phyloP scores from a whole-genome alignment of 2,797 vertebrate genomes.

The Epinephelus malabaricus region DNA sequence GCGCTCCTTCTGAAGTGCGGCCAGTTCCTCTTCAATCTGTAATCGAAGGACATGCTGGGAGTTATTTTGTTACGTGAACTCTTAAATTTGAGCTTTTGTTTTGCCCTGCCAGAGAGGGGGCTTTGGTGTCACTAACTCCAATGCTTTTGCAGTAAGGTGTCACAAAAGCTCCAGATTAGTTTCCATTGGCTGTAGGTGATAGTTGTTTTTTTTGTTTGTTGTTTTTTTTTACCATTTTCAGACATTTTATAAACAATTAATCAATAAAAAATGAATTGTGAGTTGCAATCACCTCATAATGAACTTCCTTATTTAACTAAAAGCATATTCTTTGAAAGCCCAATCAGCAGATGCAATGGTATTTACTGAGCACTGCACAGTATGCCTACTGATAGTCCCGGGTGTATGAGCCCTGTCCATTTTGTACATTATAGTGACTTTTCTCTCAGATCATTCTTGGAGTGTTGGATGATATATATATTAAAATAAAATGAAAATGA shows the following conservation, averaged over 20 bases:
- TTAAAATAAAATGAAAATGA: no score
- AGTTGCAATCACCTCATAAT: no score
- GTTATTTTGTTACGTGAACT: not conserved
- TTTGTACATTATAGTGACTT: no score
- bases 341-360: no score
- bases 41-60: not conserved
- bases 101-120: not conserved
- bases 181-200: no score
- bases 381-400: no score
- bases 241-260: not conserved
- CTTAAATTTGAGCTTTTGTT: not conserved
- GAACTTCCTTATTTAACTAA: no score
- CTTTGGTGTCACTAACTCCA: not conserved
- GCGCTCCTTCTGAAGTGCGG: conserved; percentile 83
- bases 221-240: not conserved
- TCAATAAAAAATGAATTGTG: not conserved
- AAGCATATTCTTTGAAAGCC: no score
- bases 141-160: not conserved
- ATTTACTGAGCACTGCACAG: no score
- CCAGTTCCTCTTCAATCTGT: conserved; percentile 85
- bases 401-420: no score
- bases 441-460: no score
- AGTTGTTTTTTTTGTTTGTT: not conserved
- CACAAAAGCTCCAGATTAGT: not conserved
- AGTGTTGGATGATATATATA: no score